Conservation (phyloP, 2,113 vertebrate genomes). For the Toxotes chatareus region DNA sequence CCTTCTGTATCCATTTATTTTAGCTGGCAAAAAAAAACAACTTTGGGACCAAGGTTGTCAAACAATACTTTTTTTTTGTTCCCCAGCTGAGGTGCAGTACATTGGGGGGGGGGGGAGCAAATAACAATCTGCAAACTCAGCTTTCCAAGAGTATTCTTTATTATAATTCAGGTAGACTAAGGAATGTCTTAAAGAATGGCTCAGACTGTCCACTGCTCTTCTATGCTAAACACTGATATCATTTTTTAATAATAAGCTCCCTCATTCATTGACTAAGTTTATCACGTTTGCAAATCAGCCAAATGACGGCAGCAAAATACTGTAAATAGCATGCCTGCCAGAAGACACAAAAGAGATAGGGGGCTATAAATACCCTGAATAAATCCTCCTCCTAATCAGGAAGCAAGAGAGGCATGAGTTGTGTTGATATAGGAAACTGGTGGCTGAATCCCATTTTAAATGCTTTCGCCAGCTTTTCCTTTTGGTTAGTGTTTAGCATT, state of each 20-base stretch:
- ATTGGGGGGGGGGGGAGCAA: constrained; percentile 6
- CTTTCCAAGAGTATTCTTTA: constrained; percentile 44
- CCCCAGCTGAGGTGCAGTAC: constrained; percentile 24
- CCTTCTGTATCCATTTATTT: constrained; percentile 65
- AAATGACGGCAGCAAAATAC: constrained; percentile 62
- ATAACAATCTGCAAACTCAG: constrained; percentile 60
- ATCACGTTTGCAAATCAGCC: constrained; percentile 59
- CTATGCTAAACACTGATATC: constrained; percentile 30
- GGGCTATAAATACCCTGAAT: constrained; percentile 74
- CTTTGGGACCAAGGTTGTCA: constrained; percentile 64
- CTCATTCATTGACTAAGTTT: constrained; percentile 42
- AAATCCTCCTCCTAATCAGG: constrained; percentile 71
- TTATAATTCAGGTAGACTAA: constrained; percentile 27
- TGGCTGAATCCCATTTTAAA: constrained; percentile 74
- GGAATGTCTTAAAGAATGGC: constrained; percentile 5
- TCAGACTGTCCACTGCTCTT: background rate
- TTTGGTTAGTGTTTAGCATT: constrained; percentile 75
- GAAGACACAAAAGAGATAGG: constrained; percentile 61
- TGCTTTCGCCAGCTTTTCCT: constrained; percentile 69
- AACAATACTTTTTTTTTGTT: constrained; percentile 34
- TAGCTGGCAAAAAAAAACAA: constrained; percentile 56
- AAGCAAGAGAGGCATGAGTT: constrained; percentile 52
- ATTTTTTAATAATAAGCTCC: constrained; percentile 36
- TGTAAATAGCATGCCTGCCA: constrained; percentile 67
- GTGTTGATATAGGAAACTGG: constrained; percentile 60